Base-by-base conservation (phyloP, 2,113 vertebrate genomes). In the Sarotherodon lohbergeri region DNA sequence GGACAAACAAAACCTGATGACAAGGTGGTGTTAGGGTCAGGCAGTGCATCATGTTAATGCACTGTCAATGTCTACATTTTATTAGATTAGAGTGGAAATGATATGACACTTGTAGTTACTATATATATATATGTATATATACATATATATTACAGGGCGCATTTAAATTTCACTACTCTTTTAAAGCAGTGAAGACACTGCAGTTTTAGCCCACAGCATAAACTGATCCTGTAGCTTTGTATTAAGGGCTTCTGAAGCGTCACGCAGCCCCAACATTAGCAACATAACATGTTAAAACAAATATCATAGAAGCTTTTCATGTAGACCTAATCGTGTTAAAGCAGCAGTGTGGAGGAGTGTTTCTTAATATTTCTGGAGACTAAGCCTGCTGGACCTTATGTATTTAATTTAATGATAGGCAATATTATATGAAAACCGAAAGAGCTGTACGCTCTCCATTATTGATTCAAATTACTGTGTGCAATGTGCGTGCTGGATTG, bases 1-100 rank as follows among this genome's bases (percentile, higher is more conserved):
- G 85, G 84, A 90, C 85, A 50, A 61, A 46, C 7, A 13, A 16
- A 59, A 76, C 50, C 43, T 84, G 29, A 46, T 84, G 86, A 71
- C 68, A 56, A n/a, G 36, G n/a, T 48, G 46, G 34, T 29, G 27
- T 13, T 5, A 39, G 29, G 50, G 76, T 88, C 85, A 17, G 86
- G 32, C 52, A 24, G 22, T 48, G 56, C 5, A 48, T 79, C 81
- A 46, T 27, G 50, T 41, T 89, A 85, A 87, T 52, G 13, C 59
- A 10, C 55, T 32, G 81, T 84, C 81, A 68, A 34, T 52, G 76
- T 68, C 46, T 54, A 34, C 34, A 80, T 48, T 48, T 83, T 41
- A 46, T 22, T 50, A 61, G 27, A 90, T 78, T 48, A 82, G 39
- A 19, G 12, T 55, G 63, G 39, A 73, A 57, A 16, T 48, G 52